Percentiles rank a stretch among this genome's conserved stretches.
Conservation (phyloP, 2,888 invertebrate species). For the Mayetiola destructor region DNA sequence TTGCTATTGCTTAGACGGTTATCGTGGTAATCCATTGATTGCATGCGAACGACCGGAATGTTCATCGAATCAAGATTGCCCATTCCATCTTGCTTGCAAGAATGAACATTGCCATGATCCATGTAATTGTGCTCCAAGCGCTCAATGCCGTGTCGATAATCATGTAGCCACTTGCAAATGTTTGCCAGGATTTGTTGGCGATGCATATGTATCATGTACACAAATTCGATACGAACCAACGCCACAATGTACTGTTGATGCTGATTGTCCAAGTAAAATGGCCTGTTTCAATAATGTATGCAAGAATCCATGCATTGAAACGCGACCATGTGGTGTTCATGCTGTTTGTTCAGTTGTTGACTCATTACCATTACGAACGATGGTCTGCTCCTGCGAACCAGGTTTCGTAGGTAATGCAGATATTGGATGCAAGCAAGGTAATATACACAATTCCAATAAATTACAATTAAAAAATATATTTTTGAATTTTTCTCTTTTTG, state of each 20-base stretch:
- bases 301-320: constrained; percentile 63
- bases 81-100: constrained; percentile 61
- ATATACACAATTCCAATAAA: no score
- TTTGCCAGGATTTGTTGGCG: constrained; percentile 65
- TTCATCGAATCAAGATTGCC: constrained; percentile 57
- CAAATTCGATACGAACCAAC: constrained; percentile 35
- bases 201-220: constrained; percentile 54
- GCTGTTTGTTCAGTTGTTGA: constrained; percentile 75
- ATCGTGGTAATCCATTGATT: constrained; percentile 65
- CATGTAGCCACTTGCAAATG: constrained; percentile 68
- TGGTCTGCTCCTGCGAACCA: constrained; percentile 72
- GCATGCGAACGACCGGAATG: constrained; percentile 68
- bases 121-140: constrained; percentile 65
- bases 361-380: constrained; percentile 71
- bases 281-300: constrained; percentile 71
- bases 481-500: constrained; percentile 3
- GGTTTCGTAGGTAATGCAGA: constrained; percentile 78
- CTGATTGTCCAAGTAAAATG: constrained; percentile 70
- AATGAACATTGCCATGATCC: constrained; percentile 69
- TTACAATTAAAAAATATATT: no score
- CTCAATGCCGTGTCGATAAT: constrained; percentile 60
- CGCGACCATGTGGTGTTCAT: constrained; percentile 62
- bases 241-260: constrained; percentile 60
- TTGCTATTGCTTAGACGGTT: constrained; percentile 62
- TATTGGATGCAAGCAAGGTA: constrained; percentile 67